These are phyloP conservation scores for Drosophila equinoxialis DNA, from an alignment of 1,140 invertebrate species.

Conservation along the genomic window DNA sequence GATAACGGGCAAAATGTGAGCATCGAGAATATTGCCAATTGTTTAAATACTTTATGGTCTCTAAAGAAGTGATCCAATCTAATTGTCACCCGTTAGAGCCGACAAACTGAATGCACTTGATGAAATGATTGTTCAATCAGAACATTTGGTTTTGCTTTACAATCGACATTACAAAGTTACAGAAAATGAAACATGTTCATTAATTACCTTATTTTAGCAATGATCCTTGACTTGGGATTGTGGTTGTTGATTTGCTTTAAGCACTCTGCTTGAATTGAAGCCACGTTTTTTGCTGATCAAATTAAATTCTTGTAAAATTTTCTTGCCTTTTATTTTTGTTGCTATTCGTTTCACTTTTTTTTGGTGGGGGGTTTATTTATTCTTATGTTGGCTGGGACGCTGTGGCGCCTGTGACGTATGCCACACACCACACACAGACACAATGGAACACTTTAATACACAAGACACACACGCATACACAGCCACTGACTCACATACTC, in stretches of 20 bases:
- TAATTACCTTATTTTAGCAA: constrained; percentile 69
- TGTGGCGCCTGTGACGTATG: constrained; percentile 64
- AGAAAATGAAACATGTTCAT: constrained; percentile 29
- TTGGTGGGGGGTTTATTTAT: constrained; percentile 22
- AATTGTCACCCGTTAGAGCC: constrained; percentile 35
- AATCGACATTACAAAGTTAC: constrained; percentile 41
- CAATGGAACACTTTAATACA: constrained; percentile 15
- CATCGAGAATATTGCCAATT: not conserved
- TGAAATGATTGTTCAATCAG: constrained; percentile 35
- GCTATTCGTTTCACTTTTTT: constrained; percentile 43
- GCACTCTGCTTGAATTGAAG: constrained; percentile 6
- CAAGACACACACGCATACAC: constrained; percentile 16
- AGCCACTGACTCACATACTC: constrained; percentile 14
- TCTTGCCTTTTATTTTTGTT: constrained; percentile 24
- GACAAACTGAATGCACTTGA: constrained; percentile 14
- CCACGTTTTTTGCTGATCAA: constrained; percentile 9
- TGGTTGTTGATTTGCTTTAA: too few relatives aligned
- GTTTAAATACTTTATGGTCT: constrained; percentile 27
- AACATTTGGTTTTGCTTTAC: constrained; percentile 39
- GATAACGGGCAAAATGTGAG: not conserved
- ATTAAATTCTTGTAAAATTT: constrained; percentile 52
- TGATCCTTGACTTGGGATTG: constrained; percentile 28
- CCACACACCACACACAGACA: constrained; percentile 28
- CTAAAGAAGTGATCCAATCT: constrained; percentile 51
- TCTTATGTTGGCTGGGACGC: constrained; percentile 53